These are phyloP conservation scores for Itoplectis maculator DNA, from an alignment of 2,888 invertebrate species.

Conservation along the genomic window DNA sequence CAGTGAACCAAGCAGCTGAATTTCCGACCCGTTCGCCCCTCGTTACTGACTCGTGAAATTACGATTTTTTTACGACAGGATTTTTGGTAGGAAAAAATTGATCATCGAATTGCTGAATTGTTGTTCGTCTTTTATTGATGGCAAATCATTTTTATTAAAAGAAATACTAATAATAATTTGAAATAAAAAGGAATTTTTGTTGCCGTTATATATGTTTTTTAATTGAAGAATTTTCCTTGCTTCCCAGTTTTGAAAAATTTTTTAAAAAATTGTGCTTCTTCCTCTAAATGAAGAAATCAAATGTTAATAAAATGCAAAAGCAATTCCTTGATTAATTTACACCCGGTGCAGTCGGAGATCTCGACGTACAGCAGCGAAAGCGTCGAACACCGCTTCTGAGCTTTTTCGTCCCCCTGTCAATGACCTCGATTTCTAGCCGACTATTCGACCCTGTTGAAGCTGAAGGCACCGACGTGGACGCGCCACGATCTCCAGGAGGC, in stretches of 20 bases:
- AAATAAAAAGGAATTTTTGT: too few relatives aligned
- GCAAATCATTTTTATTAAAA: too few relatives aligned
- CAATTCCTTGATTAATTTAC: conserved; percentile 9
- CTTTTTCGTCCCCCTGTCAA: conserved; percentile 63
- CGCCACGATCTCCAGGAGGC: conserved; percentile 91
- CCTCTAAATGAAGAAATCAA: neutral
- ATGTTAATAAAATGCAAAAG: conserved; percentile 18
- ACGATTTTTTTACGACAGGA: neutral
- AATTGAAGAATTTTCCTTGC: too few relatives aligned
- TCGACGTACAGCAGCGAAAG: conserved; percentile 45
- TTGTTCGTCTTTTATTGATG: neutral
- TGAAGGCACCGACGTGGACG: conserved; percentile 91
- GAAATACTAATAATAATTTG: too few relatives aligned
- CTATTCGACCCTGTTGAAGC: conserved; percentile 89
- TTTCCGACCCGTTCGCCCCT: neutral
- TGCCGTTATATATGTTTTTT: too few relatives aligned
- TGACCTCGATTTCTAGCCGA: conserved; percentile 84
- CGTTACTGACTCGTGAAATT: neutral
- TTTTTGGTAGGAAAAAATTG: conserved; percentile 24
- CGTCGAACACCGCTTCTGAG: too few relatives aligned
- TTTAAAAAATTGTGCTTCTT: too few relatives aligned
- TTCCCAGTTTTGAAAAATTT: too few relatives aligned
- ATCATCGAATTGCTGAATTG: conserved; percentile 25
- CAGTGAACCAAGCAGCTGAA: neutral
- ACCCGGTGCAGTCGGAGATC: neutral